Conservation (phyloP, 2,113 vertebrate genomes). For the Pelecanoides urinatrix region DNA sequence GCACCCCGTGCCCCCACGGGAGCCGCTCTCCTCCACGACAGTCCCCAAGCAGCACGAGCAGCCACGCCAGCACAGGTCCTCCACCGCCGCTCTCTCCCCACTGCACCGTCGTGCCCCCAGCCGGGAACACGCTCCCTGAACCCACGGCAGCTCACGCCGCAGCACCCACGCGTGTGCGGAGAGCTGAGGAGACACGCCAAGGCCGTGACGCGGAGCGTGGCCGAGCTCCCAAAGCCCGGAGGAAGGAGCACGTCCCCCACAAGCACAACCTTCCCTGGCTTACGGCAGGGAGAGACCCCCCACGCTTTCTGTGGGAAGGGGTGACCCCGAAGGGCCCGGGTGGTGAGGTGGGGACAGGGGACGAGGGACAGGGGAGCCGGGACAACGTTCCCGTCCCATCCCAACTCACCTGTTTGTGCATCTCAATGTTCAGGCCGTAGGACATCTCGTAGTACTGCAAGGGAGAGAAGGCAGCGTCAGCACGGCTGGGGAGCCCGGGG, state of each 20-base stretch:
- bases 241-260: background rate
- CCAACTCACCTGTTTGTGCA: conserved; percentile 75
- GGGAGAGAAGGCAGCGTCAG: background rate
- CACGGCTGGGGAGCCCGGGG: background rate
- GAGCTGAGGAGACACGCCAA: no score
- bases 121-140: no score
- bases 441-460: conserved; percentile 77
- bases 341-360: background rate
- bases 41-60: accelerated
- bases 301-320: accelerated
- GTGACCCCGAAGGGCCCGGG: accelerated
- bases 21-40: accelerated
- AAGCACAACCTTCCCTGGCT: background rate
- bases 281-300: background rate
- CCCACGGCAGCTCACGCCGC: no score
- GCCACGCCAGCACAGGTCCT: no score
- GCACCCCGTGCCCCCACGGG: accelerated
- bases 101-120: no score
- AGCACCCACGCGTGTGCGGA: no score
- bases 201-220: no score
- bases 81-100: no score
- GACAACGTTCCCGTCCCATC: background rate
- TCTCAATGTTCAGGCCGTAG: conserved; percentile 76
- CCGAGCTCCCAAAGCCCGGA: no score
- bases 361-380: background rate